A percentile compares a stretch with the other conserved stretches of the same genome.
These are phyloP conservation scores for Synergus laeviventris DNA, from an alignment of 2,888 invertebrate species.

Conservation along the genomic window DNA sequence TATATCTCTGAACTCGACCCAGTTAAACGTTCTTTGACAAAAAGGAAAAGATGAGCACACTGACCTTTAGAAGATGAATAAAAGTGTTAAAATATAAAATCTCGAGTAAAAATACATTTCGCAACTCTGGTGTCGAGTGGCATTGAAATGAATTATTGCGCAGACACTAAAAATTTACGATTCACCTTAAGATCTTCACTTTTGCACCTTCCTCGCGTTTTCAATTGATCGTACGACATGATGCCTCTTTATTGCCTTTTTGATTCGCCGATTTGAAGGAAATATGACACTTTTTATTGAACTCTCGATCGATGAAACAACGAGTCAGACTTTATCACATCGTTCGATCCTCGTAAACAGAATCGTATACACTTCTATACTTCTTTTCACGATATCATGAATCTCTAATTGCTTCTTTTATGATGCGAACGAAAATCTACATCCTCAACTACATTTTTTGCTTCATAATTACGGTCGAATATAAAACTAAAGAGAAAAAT, in stretches of 20 bases:
- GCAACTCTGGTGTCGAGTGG: too few relatives aligned
- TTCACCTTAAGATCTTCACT: not conserved
- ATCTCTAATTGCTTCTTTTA: not conserved
- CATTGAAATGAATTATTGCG: not conserved
- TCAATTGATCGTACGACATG: not conserved
- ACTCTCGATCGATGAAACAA: not conserved
- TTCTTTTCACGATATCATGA: not conserved
- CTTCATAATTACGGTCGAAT: too few relatives aligned
- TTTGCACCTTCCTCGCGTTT: slow-evolving; percentile 8
- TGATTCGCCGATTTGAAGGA: not conserved
- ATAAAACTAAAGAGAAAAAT: not conserved
- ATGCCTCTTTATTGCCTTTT: slow-evolving; percentile 3
- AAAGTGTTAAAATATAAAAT: too few relatives aligned
- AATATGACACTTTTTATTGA: slow-evolving; percentile 35
- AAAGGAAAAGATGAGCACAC: too few relatives aligned
- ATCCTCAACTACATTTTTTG: too few relatives aligned
- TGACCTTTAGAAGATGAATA: too few relatives aligned
- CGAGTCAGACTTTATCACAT: slow-evolving; percentile 2
- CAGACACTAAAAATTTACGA: slow-evolving; percentile 20
- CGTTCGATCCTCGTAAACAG: slow-evolving; percentile 13
- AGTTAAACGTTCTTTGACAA: too few relatives aligned
- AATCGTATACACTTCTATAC: too few relatives aligned
- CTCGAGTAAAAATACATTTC: too few relatives aligned
- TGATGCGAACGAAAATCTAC: not conserved
- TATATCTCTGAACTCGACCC: too few relatives aligned